These are phyloP conservation scores for Chymomyza amoena DNA, from an alignment of 2,888 invertebrate genomes.

Conservation along the genomic window DNA sequence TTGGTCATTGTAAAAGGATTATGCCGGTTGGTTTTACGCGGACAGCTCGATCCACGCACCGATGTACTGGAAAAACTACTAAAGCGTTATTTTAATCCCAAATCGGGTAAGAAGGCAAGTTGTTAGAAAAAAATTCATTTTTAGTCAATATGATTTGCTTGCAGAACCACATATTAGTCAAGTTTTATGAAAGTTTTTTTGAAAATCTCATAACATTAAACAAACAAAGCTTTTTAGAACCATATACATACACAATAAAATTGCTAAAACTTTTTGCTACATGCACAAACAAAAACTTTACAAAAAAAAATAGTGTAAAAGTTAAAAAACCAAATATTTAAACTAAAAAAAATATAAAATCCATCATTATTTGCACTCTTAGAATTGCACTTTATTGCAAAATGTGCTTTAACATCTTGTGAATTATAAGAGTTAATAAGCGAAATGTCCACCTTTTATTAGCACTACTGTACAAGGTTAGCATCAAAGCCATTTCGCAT, in stretches of 20 bases:
- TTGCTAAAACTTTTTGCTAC: slow-evolving; percentile 76
- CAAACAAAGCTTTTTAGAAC: slow-evolving; percentile 73
- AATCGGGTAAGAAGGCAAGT: slow-evolving; percentile 80
- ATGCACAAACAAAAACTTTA: too few species aligned
- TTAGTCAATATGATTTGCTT: neutral
- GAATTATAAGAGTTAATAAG: too few species aligned
- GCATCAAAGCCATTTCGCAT: too few species aligned
- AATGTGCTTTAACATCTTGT: too few species aligned
- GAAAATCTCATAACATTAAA: slow-evolving; percentile 73
- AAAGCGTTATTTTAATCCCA: slow-evolving; percentile 90
- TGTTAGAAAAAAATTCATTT: too few species aligned
- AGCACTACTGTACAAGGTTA: too few species aligned
- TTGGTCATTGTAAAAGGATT: slow-evolving; percentile 75
- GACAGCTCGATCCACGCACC: slow-evolving; percentile 71
- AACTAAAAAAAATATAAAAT: too few species aligned
- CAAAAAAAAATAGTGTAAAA: too few species aligned
- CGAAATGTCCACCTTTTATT: too few species aligned
- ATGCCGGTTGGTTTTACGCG: slow-evolving; percentile 76
- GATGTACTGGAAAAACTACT: slow-evolving; percentile 81
- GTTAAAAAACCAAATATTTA: too few species aligned
- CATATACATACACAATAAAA: slow-evolving; percentile 79
- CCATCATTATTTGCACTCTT: too few species aligned
- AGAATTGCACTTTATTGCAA: too few species aligned
- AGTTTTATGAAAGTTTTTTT: slow-evolving; percentile 77
- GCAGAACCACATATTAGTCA: slow-evolving; percentile 76